Conservation (phyloP, 1,140 invertebrate genomes). For the Apis dorsata region DNA sequence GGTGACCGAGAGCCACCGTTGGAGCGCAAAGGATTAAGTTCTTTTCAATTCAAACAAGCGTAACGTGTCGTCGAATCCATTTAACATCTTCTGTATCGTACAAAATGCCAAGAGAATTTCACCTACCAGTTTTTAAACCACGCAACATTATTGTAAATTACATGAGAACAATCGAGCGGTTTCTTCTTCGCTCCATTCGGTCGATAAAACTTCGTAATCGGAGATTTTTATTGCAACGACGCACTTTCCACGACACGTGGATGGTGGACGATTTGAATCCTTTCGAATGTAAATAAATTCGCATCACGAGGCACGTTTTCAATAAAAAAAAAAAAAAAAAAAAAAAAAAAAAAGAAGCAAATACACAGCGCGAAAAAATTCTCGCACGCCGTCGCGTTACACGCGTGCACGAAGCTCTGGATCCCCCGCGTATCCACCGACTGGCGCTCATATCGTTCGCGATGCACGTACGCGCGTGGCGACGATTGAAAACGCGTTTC, state of each 20-base stretch:
- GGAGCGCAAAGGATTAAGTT: no score
- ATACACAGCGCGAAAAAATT: conserved; percentile 1
- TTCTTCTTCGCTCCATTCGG: no score
- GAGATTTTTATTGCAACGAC: background rate
- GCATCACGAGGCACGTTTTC: conserved; percentile 17
- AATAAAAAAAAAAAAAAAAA: conserved; percentile 12
- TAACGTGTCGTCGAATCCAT: no score
- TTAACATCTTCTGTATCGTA: no score
- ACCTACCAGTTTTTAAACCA: no score
- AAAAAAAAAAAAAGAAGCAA: no score
- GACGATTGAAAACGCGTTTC: conserved; percentile 34
- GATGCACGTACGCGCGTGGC: conserved; percentile 4
- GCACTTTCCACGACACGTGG: background rate
- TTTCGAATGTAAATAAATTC: conserved; percentile 23
- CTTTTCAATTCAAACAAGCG: no score
- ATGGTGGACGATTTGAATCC: background rate
- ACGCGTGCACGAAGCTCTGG: no score
- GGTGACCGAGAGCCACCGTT: no score
- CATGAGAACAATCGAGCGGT: no score
- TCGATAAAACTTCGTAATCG: background rate
- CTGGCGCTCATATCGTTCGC: background rate
- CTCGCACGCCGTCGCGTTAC: background rate
- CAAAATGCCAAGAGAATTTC: no score
- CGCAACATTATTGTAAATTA: no score
- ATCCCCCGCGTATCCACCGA: background rate